Evolutionary conservation across 1,140 invertebrate species (phyloP), one percentile per base, ranked within the genome.

Genomic region (Drosophila nigromelanica): DNA sequence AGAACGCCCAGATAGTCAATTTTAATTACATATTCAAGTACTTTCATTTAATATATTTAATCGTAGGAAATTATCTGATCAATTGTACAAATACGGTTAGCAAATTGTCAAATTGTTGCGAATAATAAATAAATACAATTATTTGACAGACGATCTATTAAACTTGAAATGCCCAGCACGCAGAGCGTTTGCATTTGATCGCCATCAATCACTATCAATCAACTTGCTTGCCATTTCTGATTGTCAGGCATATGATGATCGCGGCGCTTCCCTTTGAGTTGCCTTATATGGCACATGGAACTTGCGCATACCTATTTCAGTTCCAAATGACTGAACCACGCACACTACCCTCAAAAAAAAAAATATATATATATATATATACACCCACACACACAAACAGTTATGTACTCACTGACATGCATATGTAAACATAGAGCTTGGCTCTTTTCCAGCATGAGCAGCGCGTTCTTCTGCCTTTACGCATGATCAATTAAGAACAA

Each of bases 401-500:
- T 35, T 40, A 10, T 15, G 18, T 18, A 30, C 59, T 47, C 47
- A 42, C 15, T 55, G 56, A 74, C 68, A 58, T 48, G 43, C 27
- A 47, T 40, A 43, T 50, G 58, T 48, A 39, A 50, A 39, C 47
- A 71, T 50, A 52, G 61, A 68, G 51, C 54, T 66, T 54, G 61
- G 50, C 61, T 77, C 64, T 63, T 74, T 87, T 85, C 66, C 81
- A 80, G 62, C 69, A 35, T 68, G 68, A 78, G 43, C 50, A 37
- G 61, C 56, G 54, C 60, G 55, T 69, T 52, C 61, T 58, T 15
- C 55, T 58, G 42, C 18, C 60, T 80, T 80, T 79, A 87, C 82
- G 82, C 78, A 39, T 89, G 78, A 81, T 73, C 81, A 86, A 89
- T 89, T 86, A 76, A 78, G 70, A 63, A 42, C 72, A 64, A 76